These are phyloP conservation scores for Maccullochella peelii DNA, from an alignment of 2,113 vertebrate species.

Conservation along the genomic window DNA sequence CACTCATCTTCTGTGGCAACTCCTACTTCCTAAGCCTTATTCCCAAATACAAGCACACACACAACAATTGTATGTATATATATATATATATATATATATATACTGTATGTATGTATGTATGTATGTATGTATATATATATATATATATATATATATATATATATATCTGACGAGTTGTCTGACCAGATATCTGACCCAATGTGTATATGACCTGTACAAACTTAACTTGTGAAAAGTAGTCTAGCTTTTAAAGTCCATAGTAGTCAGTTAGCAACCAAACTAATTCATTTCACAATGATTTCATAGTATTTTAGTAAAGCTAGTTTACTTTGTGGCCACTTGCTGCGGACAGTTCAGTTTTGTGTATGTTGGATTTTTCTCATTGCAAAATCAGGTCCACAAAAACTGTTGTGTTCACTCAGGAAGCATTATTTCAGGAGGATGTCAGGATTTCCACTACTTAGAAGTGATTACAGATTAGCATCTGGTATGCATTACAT, in stretches of 20 bases:
- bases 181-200: no score
- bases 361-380: neutral
- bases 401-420: conserved; percentile 5
- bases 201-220: neutral
- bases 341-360: neutral
- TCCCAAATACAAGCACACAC: conserved; percentile 7
- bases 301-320: neutral
- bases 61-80: neutral
- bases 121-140: no score
- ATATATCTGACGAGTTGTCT: no score
- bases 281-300: neutral
- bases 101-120: no score
- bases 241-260: neutral
- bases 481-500: neutral
- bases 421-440: neutral
- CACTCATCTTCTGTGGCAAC: conserved; percentile 50
- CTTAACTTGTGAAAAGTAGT: neutral
- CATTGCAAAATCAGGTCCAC: neutral
- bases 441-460: neutral
- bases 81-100: no score
- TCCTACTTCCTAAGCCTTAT: conserved; percentile 17
- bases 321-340: no score
- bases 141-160: no score
- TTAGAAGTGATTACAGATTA: neutral
- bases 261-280: neutral